Evolutionary conservation across 2,888 invertebrate species (phyloP).

Genomic region (Platycnemis pennipes): DNA sequence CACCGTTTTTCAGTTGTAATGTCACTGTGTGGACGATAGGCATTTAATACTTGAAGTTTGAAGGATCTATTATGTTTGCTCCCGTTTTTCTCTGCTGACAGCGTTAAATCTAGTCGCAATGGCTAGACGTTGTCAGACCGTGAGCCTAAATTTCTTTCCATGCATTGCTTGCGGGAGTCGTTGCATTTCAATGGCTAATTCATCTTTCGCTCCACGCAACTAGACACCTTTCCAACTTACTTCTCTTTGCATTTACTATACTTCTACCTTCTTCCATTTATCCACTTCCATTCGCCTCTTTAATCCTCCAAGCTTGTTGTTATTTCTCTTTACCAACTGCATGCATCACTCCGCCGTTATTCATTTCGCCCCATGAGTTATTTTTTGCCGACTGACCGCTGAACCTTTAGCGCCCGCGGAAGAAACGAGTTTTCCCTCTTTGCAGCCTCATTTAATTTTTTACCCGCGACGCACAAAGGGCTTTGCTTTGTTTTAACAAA

Average conservation of each 20-base stretch:
- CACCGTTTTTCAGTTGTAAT: too few species aligned
- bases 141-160: not conserved
- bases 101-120: too few species aligned
- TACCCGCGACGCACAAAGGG: not conserved
- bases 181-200: slow-evolving; percentile 34
- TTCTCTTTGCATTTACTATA: too few species aligned
- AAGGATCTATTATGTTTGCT: too few species aligned
- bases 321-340: not conserved
- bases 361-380: not conserved
- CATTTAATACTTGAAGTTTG: too few species aligned
- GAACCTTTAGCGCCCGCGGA: slow-evolving; percentile 49
- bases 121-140: not conserved
- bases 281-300: not conserved
- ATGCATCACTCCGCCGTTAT: not conserved
- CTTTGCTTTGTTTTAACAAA: not conserved
- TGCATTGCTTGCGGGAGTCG: not conserved
- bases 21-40: too few species aligned
- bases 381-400: slow-evolving; percentile 33
- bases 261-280: not conserved
- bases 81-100: too few species aligned
- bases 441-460: not conserved
- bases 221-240: not conserved
- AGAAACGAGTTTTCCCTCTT: slow-evolving; percentile 40
- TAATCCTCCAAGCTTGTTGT: not conserved
- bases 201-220: not conserved